Conservation (phyloP, 2,113 vertebrate genomes). For the Bubalus kerabau region DNA sequence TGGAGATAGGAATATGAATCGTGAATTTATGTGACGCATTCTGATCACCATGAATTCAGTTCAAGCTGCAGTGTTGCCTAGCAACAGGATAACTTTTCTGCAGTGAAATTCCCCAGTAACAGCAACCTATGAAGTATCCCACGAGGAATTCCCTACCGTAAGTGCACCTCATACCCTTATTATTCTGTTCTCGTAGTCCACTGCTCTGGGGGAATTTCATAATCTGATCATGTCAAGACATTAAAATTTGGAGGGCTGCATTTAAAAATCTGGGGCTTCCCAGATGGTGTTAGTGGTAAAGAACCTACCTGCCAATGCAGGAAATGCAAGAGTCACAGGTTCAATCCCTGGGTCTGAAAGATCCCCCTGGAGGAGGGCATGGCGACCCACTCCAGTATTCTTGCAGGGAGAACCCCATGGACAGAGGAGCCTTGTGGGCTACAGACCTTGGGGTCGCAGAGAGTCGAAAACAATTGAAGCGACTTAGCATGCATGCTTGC, state of each 20-base stretch:
- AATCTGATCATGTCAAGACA: constrained; percentile 19
- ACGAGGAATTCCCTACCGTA: constrained; percentile 57
- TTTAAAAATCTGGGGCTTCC: constrained; percentile 30
- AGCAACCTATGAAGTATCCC: constrained; percentile 52
- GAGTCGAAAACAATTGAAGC: neutral
- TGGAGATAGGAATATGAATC: constrained; percentile 55
- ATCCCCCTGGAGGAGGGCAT: neutral
- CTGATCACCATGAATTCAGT: constrained; percentile 63
- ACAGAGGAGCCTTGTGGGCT: neutral
- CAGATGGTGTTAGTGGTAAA: neutral
- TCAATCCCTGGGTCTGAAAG: neutral
- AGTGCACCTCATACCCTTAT: constrained; percentile 28
- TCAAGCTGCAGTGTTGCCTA: constrained; percentile 66
- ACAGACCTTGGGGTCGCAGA: fast-evolving
- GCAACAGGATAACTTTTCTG: constrained; percentile 71
- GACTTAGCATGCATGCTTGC: neutral
- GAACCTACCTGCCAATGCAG: neutral
- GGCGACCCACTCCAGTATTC: neutral
- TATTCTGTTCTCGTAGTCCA: constrained; percentile 31
- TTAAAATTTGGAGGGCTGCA: constrained; percentile 34
- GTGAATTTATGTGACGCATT: constrained; percentile 54
- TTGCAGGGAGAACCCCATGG: neutral
- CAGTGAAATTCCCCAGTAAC: constrained; percentile 58
- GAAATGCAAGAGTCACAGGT: neutral
- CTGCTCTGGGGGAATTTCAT: constrained; percentile 26